These are phyloP conservation scores for Fistularia commersonii DNA, from an alignment of 2,797 vertebrate genomes.

Conservation along the genomic window DNA sequence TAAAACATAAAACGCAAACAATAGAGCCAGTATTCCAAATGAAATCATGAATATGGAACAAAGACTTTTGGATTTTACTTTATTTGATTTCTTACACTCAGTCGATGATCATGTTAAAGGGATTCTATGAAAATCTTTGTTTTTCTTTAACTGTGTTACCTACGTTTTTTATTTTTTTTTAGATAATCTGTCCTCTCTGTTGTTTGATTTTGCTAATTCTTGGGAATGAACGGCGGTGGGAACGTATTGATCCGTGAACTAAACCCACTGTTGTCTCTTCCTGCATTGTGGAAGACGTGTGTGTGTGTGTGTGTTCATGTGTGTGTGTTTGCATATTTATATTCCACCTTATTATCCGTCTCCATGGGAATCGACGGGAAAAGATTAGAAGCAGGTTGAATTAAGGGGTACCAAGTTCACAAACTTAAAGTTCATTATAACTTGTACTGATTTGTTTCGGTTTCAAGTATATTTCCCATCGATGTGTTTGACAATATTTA, in stretches of 20 bases:
- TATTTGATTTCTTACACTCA: no score
- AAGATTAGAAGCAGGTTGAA: neutral
- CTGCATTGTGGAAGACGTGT: slow-evolving; percentile 1
- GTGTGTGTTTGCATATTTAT: slow-evolving; percentile 35
- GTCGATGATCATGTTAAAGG: no score
- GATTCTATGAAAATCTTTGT: no score
- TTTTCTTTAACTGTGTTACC: no score
- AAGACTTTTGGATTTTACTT: no score
- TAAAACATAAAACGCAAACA: no score
- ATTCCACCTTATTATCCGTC: slow-evolving; percentile 15
- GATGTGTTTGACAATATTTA: no score
- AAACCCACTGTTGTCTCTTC: slow-evolving; percentile 16
- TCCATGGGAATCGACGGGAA: slow-evolving; percentile 10
- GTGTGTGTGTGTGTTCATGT: no score
- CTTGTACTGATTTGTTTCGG: neutral
- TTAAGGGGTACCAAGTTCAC: slow-evolving; percentile 12
- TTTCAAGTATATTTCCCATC: no score
- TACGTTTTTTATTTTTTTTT: no score
- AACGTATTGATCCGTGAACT: slow-evolving; percentile 17
- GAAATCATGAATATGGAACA: no score
- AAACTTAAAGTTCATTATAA: neutral
- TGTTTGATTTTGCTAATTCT: slow-evolving; percentile 6
- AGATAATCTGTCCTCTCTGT: slow-evolving; percentile 1
- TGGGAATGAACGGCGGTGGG: slow-evolving; percentile 5
- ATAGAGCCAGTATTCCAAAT: no score